Evolutionary conservation across 2,797 vertebrate genomes (phyloP).

Genomic region (Ciconia nigra): DNA sequence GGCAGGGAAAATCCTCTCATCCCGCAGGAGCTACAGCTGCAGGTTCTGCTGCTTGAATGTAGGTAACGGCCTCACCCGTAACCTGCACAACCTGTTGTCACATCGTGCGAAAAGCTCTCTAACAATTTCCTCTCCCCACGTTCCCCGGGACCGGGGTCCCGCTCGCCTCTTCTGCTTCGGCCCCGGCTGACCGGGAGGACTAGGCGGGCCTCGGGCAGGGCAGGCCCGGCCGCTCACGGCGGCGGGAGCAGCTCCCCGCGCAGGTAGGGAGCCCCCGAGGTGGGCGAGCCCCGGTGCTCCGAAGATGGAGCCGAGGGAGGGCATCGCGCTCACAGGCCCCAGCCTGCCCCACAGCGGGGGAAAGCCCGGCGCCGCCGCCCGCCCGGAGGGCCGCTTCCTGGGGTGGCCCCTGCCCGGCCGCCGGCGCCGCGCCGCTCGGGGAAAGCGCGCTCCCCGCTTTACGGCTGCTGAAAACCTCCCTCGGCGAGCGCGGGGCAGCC

Average conservation of each 20-base stretch:
- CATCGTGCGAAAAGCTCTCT: rapidly evolving
- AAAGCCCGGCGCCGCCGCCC: background rate
- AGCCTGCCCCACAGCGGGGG: background rate
- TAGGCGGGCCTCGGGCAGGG: rapidly evolving
- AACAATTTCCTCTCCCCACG: rapidly evolving
- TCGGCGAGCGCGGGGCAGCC: conserved; percentile 28
- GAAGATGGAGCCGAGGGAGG: background rate
- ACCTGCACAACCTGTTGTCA: background rate
- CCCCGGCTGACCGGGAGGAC: rapidly evolving
- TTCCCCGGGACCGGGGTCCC: no score
- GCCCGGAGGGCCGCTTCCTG: background rate
- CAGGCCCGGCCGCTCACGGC: background rate
- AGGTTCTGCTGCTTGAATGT: background rate
- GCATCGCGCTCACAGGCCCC: no score
- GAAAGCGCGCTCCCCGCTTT: conserved; percentile 47
- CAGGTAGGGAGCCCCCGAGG: background rate
- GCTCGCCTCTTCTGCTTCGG: background rate
- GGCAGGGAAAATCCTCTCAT: no score
- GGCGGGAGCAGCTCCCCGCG: background rate
- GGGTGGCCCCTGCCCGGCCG: background rate
- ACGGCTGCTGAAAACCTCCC: conserved; percentile 69
- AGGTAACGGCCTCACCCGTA: background rate
- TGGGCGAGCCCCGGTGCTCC: background rate
- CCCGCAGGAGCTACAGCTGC: no score
- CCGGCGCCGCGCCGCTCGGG: background rate